These are phyloP conservation scores for Loxodonta africana DNA, from an alignment of 2,113 vertebrate genomes.

Conservation along the genomic window DNA sequence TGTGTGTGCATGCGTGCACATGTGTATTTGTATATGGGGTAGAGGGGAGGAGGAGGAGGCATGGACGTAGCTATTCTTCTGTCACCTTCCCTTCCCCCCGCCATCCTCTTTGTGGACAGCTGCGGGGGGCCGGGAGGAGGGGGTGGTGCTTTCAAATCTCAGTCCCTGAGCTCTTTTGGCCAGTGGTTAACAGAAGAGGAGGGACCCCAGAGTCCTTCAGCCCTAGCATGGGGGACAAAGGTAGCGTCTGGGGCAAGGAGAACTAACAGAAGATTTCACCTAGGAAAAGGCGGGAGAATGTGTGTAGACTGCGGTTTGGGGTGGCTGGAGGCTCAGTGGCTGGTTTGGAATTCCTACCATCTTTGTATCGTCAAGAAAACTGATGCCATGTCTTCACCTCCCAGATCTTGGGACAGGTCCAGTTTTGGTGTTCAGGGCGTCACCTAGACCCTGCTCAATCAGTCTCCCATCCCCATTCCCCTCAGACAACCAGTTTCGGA, in stretches of 20 bases:
- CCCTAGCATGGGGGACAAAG: slow-evolving; percentile 55
- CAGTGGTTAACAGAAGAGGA: slow-evolving; percentile 35
- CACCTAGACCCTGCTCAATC: slow-evolving; percentile 20
- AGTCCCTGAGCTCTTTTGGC: slow-evolving; percentile 48
- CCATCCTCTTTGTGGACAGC: slow-evolving; percentile 66
- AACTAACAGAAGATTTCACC: neutral
- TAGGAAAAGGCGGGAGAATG: neutral
- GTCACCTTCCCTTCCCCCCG: slow-evolving; percentile 41
- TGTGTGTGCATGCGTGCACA: neutral
- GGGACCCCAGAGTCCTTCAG: slow-evolving; percentile 53
- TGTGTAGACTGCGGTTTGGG: neutral
- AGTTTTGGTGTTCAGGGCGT: neutral
- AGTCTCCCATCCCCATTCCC: neutral
- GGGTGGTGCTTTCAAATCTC: slow-evolving; percentile 54
- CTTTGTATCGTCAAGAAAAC: slow-evolving; percentile 15
- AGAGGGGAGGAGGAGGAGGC: slow-evolving; percentile 29
- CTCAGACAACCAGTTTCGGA: slow-evolving; percentile 91
- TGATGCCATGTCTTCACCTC: neutral
- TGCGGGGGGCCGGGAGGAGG: slow-evolving; percentile 29
- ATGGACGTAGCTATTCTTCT: slow-evolving; percentile 68
- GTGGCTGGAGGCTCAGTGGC: neutral
- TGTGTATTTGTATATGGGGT: slow-evolving; percentile 2
- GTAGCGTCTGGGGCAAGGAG: slow-evolving; percentile 39
- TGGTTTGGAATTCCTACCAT: neutral
- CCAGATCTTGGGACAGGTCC: neutral